A percentile compares a stretch with the other conserved stretches of the same genome.
phyloP scores from a whole-genome alignment of 1,140 invertebrate species.

The Platorchestia sp. region DNA sequence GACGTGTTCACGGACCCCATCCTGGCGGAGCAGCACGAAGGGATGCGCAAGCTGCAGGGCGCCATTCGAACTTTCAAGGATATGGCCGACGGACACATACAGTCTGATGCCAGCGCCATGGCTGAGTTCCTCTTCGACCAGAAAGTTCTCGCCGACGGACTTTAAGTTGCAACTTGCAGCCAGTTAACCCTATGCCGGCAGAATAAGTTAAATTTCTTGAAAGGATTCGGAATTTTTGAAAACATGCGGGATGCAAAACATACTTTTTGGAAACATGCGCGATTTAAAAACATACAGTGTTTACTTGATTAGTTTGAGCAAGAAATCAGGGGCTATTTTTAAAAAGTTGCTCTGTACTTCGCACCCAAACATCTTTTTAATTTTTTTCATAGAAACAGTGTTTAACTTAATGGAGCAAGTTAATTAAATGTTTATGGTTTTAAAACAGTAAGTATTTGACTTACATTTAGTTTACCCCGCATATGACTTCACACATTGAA shows the following conservation, averaged over 20 bases:
- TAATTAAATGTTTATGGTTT: not conserved
- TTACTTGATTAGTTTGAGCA: too few relatives aligned
- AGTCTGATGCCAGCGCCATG: not conserved
- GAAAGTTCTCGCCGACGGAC: conserved; percentile 33
- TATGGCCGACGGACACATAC: not conserved
- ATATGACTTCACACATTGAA: not conserved
- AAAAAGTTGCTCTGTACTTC: not conserved
- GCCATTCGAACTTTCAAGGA: conserved; percentile 52
- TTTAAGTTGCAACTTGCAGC: not conserved
- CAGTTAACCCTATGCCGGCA: not conserved
- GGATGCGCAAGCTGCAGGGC: conserved; percentile 63
- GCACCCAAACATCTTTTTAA: not conserved
- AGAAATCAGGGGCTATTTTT: not conserved
- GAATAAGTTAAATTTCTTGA: not conserved
- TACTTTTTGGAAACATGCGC: not conserved
- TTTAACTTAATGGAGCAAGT: not conserved
- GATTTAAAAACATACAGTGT: too few relatives aligned
- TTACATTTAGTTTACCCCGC: not conserved
- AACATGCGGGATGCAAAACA: not conserved
- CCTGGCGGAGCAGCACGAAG: conserved; percentile 63
- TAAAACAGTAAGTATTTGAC: not conserved
- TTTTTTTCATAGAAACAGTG: not conserved
- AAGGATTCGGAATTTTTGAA: too few relatives aligned
- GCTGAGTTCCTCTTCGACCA: conserved; percentile 36
- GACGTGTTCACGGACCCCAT: conserved; percentile 66